Conservation (phyloP, 2,113 vertebrate species). For the Sinocyclocheilus maitianheensis region DNA sequence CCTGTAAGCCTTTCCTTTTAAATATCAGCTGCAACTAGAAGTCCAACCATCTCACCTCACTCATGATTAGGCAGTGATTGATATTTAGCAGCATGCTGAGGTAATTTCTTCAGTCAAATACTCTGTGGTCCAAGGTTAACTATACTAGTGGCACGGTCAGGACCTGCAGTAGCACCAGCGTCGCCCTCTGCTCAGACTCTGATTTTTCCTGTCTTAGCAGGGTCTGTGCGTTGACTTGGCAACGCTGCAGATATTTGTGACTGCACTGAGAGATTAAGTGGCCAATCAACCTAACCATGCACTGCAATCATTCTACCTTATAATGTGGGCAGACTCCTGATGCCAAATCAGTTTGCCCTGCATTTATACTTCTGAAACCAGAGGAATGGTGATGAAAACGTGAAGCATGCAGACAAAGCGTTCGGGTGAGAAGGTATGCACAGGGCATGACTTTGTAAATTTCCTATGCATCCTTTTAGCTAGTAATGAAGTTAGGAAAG, state of each 20-base stretch:
- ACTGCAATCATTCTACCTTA: constrained; percentile 72
- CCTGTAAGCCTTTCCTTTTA: not conserved
- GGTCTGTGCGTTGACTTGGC: constrained; percentile 64
- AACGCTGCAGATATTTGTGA: constrained; percentile 62
- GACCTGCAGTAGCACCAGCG: not conserved
- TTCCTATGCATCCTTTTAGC: not conserved
- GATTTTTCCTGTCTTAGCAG: constrained; percentile 19
- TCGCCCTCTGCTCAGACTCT: constrained; percentile 18
- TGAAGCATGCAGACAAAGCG: not conserved
- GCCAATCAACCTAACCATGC: constrained; percentile 72
- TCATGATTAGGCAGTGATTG: constrained; percentile 56
- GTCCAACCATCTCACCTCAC: not conserved
- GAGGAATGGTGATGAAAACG: not conserved
- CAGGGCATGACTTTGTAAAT: not conserved
- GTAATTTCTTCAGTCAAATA: constrained; percentile 63
- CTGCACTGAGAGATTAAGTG: constrained; percentile 72
- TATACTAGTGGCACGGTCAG: constrained; percentile 12
- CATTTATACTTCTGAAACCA: constrained; percentile 18
- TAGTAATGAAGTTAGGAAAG: not conserved
- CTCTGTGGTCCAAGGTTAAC: constrained; percentile 59
- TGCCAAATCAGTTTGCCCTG: constrained; percentile 51
- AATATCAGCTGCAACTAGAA: not conserved
- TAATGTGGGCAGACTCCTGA: constrained; percentile 54
- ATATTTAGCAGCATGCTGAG: constrained; percentile 52
- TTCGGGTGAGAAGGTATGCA: not conserved